Percentiles rank a stretch among this genome's conserved stretches.
These are phyloP conservation scores for Plectropomus leopardus DNA, from an alignment of 2,113 vertebrate genomes.

Conservation along the genomic window DNA sequence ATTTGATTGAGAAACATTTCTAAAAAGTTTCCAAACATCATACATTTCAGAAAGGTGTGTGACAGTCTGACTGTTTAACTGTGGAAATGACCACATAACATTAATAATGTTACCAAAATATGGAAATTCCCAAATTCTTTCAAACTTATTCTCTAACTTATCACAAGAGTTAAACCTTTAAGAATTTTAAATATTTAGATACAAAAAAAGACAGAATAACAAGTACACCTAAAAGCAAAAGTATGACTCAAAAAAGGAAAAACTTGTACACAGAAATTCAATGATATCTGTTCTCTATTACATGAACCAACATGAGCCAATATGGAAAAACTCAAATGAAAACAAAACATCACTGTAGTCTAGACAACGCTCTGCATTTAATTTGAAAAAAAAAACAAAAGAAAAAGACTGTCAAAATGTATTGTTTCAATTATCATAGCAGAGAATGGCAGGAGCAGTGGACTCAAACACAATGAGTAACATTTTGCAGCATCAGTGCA, in stretches of 20 bases:
- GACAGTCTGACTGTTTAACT: neutral
- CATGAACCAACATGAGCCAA: conserved; percentile 88
- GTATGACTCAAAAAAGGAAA: conserved; percentile 71
- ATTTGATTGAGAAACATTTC: neutral
- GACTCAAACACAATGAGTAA: conserved; percentile 78
- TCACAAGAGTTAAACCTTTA: conserved; percentile 44
- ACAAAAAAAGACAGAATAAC: conserved; percentile 82
- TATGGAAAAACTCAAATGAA: conserved; percentile 69
- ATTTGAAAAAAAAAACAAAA: too few relatives aligned
- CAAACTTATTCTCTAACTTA: conserved; percentile 59
- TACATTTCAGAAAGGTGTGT: neutral
- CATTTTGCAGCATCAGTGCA: conserved; percentile 94
- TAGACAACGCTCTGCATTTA: too few relatives aligned
- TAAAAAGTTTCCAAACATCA: neutral
- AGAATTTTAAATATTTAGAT: conserved; percentile 67
- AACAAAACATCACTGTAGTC: conserved; percentile 63
- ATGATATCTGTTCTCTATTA: conserved; percentile 98
- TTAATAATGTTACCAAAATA: neutral
- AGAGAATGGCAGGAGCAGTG: conserved; percentile 70
- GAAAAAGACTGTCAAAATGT: conserved; percentile 86
- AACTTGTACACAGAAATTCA: conserved; percentile 96
- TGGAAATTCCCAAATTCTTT: conserved; percentile 81
- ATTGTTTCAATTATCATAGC: conserved; percentile 76
- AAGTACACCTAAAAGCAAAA: conserved; percentile 77
- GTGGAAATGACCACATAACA: neutral